Conservation (phyloP, 2,797 vertebrate species). For the Artibeus jamaicensis region DNA sequence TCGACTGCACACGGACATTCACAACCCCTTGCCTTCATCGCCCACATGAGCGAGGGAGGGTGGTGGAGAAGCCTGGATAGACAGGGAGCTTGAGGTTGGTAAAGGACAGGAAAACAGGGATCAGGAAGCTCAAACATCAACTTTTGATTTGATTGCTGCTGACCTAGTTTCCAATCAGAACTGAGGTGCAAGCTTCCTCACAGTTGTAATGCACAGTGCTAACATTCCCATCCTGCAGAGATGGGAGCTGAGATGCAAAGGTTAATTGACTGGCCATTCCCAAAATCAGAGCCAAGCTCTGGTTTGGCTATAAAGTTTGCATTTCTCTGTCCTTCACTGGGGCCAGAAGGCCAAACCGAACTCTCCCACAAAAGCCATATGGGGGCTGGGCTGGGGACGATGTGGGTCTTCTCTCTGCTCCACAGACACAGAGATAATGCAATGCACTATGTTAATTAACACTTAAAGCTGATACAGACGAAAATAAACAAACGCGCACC, state of each 20-base stretch:
- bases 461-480: constrained; percentile 76
- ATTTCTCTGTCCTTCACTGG: neutral
- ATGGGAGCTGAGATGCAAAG: neutral
- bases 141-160: neutral
- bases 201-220: neutral
- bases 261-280: constrained; percentile 38
- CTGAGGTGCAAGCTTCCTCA: neutral
- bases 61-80: neutral
- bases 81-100: neutral
- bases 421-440: constrained; percentile 51
- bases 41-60: neutral
- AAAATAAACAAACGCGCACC: constrained; percentile 73
- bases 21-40: neutral
- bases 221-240: neutral
- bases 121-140: neutral
- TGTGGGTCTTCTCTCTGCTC: constrained; percentile 41
- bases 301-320: neutral
- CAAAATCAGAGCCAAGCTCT: neutral
- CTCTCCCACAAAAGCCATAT: neutral
- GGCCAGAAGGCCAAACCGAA: constrained; percentile 18
- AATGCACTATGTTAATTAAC: constrained; percentile 72
- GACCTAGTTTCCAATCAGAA: constrained; percentile 34
- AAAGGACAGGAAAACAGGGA: neutral
- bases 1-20: neutral
- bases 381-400: neutral